A percentile compares a stretch with the other conserved stretches of the same genome.
Evolutionary conservation across 1,140 invertebrate genomes (phyloP).

Genomic region (Dendrolimus kikuchii): DNA sequence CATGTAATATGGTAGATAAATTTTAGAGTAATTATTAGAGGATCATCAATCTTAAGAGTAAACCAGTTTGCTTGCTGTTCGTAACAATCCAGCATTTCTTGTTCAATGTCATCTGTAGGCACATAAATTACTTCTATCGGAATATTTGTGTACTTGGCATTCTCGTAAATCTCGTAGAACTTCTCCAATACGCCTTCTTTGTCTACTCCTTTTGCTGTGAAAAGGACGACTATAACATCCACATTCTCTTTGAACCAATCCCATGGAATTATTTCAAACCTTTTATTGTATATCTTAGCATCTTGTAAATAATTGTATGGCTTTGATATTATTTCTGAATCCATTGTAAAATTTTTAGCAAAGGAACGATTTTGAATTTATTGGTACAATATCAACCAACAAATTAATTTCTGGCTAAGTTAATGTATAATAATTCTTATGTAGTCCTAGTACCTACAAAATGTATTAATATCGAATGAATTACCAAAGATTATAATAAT

Average conservation of each 20-base stretch:
- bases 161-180: slow-evolving; percentile 55
- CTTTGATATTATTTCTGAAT: not conserved
- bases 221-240: slow-evolving; percentile 42
- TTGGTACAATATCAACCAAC: no score
- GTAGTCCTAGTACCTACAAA: no score
- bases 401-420: no score
- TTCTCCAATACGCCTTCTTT: slow-evolving; percentile 38
- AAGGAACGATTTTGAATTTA: no score
- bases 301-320: slow-evolving; percentile 44
- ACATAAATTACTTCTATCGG: slow-evolving; percentile 59
- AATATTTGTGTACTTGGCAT: slow-evolving; percentile 39
- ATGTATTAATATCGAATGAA: no score
- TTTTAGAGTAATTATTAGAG: slow-evolving; percentile 32
- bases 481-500: no score
- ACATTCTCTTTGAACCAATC: slow-evolving; percentile 39
- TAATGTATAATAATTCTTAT: no score
- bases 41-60: slow-evolving; percentile 39
- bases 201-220: slow-evolving; percentile 38
- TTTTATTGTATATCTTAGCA: slow-evolving; percentile 44
- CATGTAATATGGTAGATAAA: slow-evolving; percentile 45
- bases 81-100: slow-evolving; percentile 31
- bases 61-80: slow-evolving; percentile 58
- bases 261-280: slow-evolving; percentile 22
- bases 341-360: not conserved
- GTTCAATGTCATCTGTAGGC: slow-evolving; percentile 43